Evolutionary conservation across 2,797 vertebrate genomes (phyloP).

Genomic region (Nannoperca obscura): DNA sequence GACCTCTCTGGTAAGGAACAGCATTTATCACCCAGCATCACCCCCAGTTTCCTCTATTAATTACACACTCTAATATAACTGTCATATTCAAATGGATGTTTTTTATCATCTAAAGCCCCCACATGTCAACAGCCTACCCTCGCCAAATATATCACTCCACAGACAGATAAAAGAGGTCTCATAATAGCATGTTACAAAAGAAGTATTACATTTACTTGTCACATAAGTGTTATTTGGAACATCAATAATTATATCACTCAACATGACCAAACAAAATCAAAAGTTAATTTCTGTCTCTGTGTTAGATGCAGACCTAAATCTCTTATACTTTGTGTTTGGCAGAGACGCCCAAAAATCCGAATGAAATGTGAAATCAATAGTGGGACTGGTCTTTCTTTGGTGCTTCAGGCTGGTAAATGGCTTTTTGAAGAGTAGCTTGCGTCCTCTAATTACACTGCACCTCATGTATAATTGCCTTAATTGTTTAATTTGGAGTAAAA

Average conservation of each 20-base stretch:
- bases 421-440: constrained; percentile 77
- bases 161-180: constrained; percentile 31
- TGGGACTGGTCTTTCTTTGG: constrained; percentile 64
- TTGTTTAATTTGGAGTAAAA: constrained; percentile 82
- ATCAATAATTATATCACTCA: constrained; percentile 37
- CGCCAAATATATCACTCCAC: constrained; percentile 42
- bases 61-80: constrained; percentile 39
- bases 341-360: constrained; percentile 50
- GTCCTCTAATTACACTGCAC: constrained; percentile 73
- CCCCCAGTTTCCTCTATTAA: constrained; percentile 34
- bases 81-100: constrained; percentile 45
- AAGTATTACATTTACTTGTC: constrained; percentile 12
- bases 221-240: constrained; percentile 12
- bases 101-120: constrained; percentile 49
- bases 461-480: constrained; percentile 80
- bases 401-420: constrained; percentile 75
- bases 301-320: constrained; percentile 27
- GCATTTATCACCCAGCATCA: constrained; percentile 24
- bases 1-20: constrained; percentile 92
- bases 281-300: constrained; percentile 5
- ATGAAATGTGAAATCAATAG: constrained; percentile 57
- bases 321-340: constrained; percentile 45
- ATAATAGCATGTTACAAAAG: constrained; percentile 28
- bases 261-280: constrained; percentile 35
- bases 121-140: constrained; percentile 39